Conservation (phyloP, 2,113 vertebrate genomes). For the Galeopterus variegatus region DNA sequence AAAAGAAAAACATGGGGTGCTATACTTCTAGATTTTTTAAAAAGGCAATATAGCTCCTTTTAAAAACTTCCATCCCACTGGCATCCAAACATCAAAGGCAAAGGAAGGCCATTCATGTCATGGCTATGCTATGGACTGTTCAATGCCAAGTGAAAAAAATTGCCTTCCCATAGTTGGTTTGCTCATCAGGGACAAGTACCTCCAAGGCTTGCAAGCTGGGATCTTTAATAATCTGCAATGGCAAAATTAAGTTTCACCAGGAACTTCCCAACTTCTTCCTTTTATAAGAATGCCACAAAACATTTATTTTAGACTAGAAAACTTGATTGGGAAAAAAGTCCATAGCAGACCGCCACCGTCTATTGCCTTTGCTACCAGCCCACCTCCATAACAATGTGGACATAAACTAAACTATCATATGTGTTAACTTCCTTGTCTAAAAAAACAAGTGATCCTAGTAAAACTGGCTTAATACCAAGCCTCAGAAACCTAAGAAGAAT, state of each 20-base stretch:
- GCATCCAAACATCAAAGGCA: background rate
- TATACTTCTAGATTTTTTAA: background rate
- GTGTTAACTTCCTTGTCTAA: background rate
- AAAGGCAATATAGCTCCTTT: conserved; percentile 21
- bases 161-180: background rate
- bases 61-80: background rate
- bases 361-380: background rate
- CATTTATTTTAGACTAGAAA: background rate
- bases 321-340: background rate
- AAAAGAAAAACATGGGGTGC: background rate
- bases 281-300: conserved; percentile 34
- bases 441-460: background rate
- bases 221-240: background rate
- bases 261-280: background rate
- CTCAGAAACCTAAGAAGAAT: conserved; percentile 14
- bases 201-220: background rate
- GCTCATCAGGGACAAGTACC: background rate
- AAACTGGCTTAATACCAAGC: background rate
- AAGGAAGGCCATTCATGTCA: background rate
- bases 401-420: background rate
- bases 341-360: background rate
- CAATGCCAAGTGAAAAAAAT: background rate
- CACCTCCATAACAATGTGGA: background rate
- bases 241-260: background rate
- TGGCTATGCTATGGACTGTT: too few species aligned